A percentile compares a stretch with the other conserved stretches of the same genome.
These are phyloP conservation scores for Orientallactaga bullata DNA, from an alignment of 2,113 vertebrate species.

Conservation along the genomic window DNA sequence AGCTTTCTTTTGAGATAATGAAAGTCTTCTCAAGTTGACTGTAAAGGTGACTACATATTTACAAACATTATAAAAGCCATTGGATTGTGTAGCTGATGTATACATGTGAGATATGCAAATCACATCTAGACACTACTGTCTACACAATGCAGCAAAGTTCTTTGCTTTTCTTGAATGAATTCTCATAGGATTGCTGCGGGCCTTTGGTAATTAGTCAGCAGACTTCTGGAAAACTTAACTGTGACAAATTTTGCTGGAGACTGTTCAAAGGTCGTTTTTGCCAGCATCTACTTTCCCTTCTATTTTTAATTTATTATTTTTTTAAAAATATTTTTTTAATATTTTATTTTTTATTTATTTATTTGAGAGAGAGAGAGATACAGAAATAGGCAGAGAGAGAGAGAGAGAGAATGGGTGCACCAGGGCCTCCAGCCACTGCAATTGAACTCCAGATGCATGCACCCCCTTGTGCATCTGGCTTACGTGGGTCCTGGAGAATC, in stretches of 20 bases:
- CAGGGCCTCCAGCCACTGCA: no score
- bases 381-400: no score
- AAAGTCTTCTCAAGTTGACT: slow-evolving; percentile 43
- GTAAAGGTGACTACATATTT: neutral
- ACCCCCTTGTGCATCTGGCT: no score
- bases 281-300: neutral
- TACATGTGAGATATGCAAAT: neutral
- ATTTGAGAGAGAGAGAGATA: no score
- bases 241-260: neutral
- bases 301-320: no score
- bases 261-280: neutral
- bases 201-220: neutral
- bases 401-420: no score
- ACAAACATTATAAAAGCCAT: neutral
- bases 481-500: no score
- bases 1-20: neutral
- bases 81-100: neutral
- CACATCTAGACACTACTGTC: neutral
- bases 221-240: slow-evolving; percentile 4
- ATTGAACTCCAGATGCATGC: no score
- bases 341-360: no score
- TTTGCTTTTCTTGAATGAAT: neutral
- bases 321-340: no score
- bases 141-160: neutral
- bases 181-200: neutral